A percentile compares a stretch with the other conserved stretches of the same genome.
Evolutionary conservation across 2,797 vertebrate species (phyloP).

Genomic region (Bradypus variegatus): DNA sequence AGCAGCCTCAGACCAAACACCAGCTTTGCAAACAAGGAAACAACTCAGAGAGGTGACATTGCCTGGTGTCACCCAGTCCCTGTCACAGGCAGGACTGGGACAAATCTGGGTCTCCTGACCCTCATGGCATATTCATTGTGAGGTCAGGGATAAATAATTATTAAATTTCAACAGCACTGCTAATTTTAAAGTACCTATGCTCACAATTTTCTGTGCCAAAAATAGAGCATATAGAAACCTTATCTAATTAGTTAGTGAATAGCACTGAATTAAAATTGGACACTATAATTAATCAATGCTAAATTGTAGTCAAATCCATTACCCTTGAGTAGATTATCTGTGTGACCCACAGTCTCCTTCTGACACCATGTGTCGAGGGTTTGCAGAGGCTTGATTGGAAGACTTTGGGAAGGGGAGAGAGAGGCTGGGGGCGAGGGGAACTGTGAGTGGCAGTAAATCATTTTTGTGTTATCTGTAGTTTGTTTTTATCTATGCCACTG

Average conservation of each 20-base stretch:
- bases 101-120: constrained; percentile 1
- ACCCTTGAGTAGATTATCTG: constrained; percentile 69
- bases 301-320: constrained; percentile 69
- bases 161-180: constrained; percentile 57
- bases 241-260: constrained; percentile 68
- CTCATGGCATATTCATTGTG: constrained; percentile 18
- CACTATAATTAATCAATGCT: constrained; percentile 69
- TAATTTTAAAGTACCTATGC: constrained; percentile 65
- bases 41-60: neutral
- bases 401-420: neutral
- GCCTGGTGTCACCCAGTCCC: neutral
- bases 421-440: neutral
- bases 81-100: neutral
- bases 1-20: neutral
- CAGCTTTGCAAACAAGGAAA: neutral
- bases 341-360: constrained; percentile 64
- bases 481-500: constrained; percentile 54
- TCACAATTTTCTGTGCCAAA: constrained; percentile 63
- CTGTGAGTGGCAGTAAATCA: constrained; percentile 46
- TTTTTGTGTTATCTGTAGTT: constrained; percentile 49
- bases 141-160: constrained; percentile 46
- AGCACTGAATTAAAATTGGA: constrained; percentile 68
- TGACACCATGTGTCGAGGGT: constrained; percentile 32
- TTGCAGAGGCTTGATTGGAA: constrained; percentile 37
- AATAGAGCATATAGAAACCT: constrained; percentile 61